Base-by-base conservation (phyloP, 1,140 invertebrate species). In the Meloidogyne exigua region DNA sequence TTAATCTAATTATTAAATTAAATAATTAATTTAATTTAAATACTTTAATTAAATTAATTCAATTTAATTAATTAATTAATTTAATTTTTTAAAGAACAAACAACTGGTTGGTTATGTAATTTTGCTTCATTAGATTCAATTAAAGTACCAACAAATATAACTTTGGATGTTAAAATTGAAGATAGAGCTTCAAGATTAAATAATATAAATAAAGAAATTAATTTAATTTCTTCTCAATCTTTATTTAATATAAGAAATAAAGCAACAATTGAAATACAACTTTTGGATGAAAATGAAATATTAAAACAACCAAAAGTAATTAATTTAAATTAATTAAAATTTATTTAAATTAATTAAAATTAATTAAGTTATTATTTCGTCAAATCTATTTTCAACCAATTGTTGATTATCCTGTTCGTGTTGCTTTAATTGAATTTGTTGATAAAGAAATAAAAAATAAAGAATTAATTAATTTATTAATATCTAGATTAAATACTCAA, bases 181-280 rank as follows among this genome's bases (percentile, higher is more conserved):
- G 81, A 82, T 63, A 83, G 81, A 64, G 78, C 81, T 3, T 82
- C 80, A 36, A 81, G 81, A 18, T 69, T 85, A 57, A 13, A 69
- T 2, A 28, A 26, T 3, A 25, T 21, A 39, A 74, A 80, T 28
- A 42, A 42, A 26, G 64, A 79, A 21, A 23, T 57, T 0, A 21
- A 23, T 32, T 23, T 23, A 2, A 23, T n/a, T 32, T 25, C 11
- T 76, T 25, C 64, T 44, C 28, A 15, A 42, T 44, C 76, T n/a
- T 28, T 49, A 57, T 32, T 65, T 42, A 64, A 62, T 64, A 74
- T 82, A n/a, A 80, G 79, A 15, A 84, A 84, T 72, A 62, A 67
- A 57, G 81, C 78, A 26, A 74, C 42, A 63, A 74, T 84, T 15
- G 57, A 65, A 36, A 76, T 82, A 18, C 64, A 26, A 36, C 49